Evolutionary conservation across 2,113 vertebrate genomes (phyloP).

Genomic region (Saccopteryx leptura): DNA sequence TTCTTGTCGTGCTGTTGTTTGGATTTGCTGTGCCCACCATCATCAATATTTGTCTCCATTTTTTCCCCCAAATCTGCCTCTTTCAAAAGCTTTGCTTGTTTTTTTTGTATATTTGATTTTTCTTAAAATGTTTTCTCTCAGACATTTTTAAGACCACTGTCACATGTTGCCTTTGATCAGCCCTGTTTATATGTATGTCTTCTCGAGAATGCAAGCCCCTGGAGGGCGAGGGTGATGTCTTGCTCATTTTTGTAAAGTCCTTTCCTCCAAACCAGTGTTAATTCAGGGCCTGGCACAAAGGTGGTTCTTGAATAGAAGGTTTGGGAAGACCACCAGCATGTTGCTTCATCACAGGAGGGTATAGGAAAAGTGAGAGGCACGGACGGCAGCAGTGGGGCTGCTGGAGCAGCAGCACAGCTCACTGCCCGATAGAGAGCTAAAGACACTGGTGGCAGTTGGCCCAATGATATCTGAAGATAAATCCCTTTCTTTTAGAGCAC

Average conservation of each 20-base stretch:
- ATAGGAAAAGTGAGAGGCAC: background rate
- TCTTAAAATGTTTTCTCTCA: constrained; percentile 2
- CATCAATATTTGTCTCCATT: background rate
- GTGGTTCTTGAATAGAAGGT: background rate
- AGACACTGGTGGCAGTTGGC: background rate
- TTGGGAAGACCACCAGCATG: background rate
- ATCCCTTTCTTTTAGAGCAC: background rate
- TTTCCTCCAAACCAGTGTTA: background rate
- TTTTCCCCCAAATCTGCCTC: background rate
- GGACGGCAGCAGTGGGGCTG: background rate
- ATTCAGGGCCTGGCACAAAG: background rate
- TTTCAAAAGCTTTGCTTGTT: background rate
- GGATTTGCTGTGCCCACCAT: background rate
- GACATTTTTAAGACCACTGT: background rate
- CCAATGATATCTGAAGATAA: background rate
- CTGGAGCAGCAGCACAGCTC: background rate
- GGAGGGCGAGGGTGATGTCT: background rate
- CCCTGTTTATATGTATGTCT: background rate
- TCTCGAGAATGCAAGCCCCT: background rate
- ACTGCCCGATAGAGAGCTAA: background rate
- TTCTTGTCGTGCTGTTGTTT: background rate
- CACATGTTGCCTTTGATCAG: constrained; percentile 22
- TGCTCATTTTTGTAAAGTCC: constrained; percentile 18
- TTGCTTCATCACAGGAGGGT: background rate
- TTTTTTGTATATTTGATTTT: background rate